phyloP scores from a whole-genome alignment of 1,140 invertebrate genomes.

The Centruroides vittatus region DNA sequence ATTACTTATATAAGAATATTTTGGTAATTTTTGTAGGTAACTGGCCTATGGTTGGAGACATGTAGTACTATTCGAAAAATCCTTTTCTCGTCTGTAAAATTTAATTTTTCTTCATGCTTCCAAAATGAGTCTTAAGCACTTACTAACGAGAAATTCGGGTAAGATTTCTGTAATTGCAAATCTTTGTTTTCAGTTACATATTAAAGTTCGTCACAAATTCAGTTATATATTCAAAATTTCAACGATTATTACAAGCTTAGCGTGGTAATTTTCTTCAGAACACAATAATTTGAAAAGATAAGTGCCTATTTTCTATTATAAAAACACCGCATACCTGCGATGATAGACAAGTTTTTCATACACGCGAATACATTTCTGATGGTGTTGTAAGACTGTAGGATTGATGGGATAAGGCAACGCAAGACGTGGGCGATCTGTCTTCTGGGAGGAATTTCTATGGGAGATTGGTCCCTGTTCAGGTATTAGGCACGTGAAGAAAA shows the following conservation, averaged over 20 bases:
- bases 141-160: too few species aligned
- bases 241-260: conserved; percentile 50
- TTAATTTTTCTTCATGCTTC: conserved; percentile 90
- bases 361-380: too few species aligned
- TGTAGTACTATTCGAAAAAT: conserved; percentile 90
- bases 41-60: conserved; percentile 89
- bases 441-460: too few species aligned
- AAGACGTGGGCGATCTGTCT: too few species aligned
- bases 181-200: conserved; percentile 3
- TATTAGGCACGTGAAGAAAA: too few species aligned
- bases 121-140: conserved; percentile 33
- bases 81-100: conserved; percentile 83
- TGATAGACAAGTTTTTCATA: too few species aligned
- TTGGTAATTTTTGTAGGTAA: conserved; percentile 42
- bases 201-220: conserved; percentile 3
- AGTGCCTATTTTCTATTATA: too few species aligned
- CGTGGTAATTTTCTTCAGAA: conserved; percentile 75
- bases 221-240: conserved; percentile 40
- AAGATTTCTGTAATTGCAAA: background rate
- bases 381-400: too few species aligned
- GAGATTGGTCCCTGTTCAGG: too few species aligned
- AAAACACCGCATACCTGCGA: too few species aligned
- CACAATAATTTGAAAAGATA: too few species aligned
- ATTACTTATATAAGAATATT: background rate
- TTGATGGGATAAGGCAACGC: too few species aligned